Percentiles rank a stretch among this genome's conserved stretches.
phyloP scores from a whole-genome alignment of 2,888 invertebrate species.

The Caenorhabditis sp. region DNA sequence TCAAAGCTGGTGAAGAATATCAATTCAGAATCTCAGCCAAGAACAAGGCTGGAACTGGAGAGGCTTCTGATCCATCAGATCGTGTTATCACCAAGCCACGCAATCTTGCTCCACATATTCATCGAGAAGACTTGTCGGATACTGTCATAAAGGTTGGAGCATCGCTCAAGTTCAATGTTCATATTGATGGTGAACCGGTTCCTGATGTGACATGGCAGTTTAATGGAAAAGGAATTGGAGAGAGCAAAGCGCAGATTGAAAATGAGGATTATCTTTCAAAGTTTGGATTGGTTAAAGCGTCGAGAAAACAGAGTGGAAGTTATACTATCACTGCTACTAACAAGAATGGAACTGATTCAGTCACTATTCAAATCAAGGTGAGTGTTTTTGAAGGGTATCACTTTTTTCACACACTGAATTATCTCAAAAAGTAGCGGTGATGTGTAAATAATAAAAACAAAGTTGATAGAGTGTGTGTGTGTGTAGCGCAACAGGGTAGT shows the following conservation, averaged over 20 bases:
- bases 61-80: slow-evolving; percentile 72
- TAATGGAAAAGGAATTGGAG: slow-evolving; percentile 75
- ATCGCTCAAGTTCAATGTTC: slow-evolving; percentile 86
- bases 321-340: slow-evolving; percentile 74
- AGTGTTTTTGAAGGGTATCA: not conserved
- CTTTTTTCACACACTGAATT: too few relatives aligned
- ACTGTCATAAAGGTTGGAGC: slow-evolving; percentile 91
- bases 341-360: slow-evolving; percentile 73
- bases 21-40: slow-evolving; percentile 93
- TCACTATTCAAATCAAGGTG: slow-evolving; percentile 75
- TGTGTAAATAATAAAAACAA: too few relatives aligned
- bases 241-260: slow-evolving; percentile 59
- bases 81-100: slow-evolving; percentile 77
- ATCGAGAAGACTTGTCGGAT: slow-evolving; percentile 84
- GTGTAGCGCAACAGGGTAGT: too few relatives aligned
- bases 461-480: too few relatives aligned
- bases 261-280: slow-evolving; percentile 69
- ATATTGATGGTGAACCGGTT: slow-evolving; percentile 93
- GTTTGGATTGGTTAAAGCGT: slow-evolving; percentile 71
- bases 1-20: slow-evolving; percentile 89
- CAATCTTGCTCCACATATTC: slow-evolving; percentile 77
- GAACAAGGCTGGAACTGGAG: slow-evolving; percentile 91
- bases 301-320: slow-evolving; percentile 73
- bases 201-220: slow-evolving; percentile 93
- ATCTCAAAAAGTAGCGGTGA: too few relatives aligned